Evolutionary conservation across 2,888 invertebrate genomes (phyloP).

Genomic region (Cyclophora punctaria): DNA sequence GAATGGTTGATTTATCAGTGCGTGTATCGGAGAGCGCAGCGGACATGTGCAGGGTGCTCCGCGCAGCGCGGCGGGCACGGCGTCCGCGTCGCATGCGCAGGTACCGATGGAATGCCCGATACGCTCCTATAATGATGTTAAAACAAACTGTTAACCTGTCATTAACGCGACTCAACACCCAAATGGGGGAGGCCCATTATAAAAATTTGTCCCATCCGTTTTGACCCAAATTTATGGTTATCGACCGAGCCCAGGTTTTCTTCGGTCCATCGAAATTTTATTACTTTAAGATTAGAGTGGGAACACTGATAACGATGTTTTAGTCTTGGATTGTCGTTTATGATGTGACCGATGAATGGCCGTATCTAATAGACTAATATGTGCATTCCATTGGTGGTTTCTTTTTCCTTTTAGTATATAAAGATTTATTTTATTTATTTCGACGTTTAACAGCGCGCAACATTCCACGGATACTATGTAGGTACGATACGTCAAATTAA

Average conservation of each 20-base stretch:
- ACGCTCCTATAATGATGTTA: conserved; percentile 74
- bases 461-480: too few relatives aligned
- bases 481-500: too few relatives aligned
- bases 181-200: conserved; percentile 72
- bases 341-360: conserved; percentile 46
- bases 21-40: conserved; percentile 35
- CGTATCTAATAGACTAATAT: conserved; percentile 28
- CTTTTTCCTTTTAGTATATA: too few relatives aligned
- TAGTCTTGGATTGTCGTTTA: conserved; percentile 56
- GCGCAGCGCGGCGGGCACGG: conserved; percentile 13
- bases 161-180: conserved; percentile 66
- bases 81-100: conserved; percentile 32
- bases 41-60: conserved; percentile 36
- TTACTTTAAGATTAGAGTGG: conserved; percentile 69
- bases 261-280: conserved; percentile 65
- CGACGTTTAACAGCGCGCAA: too few relatives aligned
- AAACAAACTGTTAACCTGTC: conserved; percentile 74
- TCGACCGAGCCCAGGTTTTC: conserved; percentile 65
- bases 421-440: too few relatives aligned
- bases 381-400: conserved; percentile 15
- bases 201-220: conserved; percentile 76
- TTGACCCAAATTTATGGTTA: conserved; percentile 71
- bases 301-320: conserved; percentile 70
- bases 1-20: conserved; percentile 28
- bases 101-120: conserved; percentile 70